Conservation (phyloP, 2,888 invertebrate genomes). For the Tetrapedia diversipes region DNA sequence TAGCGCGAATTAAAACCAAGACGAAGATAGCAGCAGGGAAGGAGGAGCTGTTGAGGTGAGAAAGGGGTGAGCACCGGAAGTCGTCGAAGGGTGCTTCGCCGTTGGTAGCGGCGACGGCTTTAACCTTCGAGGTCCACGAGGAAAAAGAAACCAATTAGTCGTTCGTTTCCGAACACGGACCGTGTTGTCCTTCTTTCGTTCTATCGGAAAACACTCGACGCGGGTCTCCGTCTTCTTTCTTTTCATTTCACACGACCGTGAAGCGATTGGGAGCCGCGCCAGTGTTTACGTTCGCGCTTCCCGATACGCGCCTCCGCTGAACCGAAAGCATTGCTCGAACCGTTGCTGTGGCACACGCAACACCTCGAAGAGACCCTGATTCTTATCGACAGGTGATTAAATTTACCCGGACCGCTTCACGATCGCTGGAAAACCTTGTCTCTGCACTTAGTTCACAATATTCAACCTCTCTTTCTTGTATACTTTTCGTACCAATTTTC, state of each 20-base stretch:
- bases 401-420: constrained; percentile 31
- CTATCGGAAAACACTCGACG: constrained; percentile 47
- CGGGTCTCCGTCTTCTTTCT: constrained; percentile 45
- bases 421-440: too few species aligned
- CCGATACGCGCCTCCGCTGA: constrained; percentile 13
- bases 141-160: constrained; percentile 49
- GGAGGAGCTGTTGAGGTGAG: not conserved
- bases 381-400: constrained; percentile 37
- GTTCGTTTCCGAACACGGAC: constrained; percentile 32
- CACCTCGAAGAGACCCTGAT: constrained; percentile 24
- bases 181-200: not conserved
- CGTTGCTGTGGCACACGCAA: not conserved
- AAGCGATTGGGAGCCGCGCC: constrained; percentile 22
- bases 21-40: not conserved
- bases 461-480: too few species aligned
- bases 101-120: constrained; percentile 12
- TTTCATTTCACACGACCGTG: constrained; percentile 29
- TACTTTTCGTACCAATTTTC: too few species aligned
- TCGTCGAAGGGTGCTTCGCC: constrained; percentile 7
- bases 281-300: constrained; percentile 49
- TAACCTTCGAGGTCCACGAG: constrained; percentile 23
- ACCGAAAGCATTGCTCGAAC: constrained; percentile 22
- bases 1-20: constrained; percentile 45
- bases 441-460: too few species aligned
- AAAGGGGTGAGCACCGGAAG: constrained; percentile 2